These are phyloP conservation scores for Alligator mississippiensis DNA, from an alignment of 2,113 vertebrate species.

Conservation along the genomic window DNA sequence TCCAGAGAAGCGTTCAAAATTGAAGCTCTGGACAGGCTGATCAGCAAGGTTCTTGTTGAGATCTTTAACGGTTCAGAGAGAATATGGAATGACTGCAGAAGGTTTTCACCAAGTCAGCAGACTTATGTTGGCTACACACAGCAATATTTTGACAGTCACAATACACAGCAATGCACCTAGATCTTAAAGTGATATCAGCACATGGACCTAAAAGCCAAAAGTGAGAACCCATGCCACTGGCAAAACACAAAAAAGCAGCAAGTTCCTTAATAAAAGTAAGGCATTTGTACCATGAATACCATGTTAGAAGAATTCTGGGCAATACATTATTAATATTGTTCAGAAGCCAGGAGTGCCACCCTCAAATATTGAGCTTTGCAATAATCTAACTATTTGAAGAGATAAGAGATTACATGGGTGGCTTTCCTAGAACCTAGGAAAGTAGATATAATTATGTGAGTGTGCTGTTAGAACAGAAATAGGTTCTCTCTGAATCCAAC, in stretches of 20 bases:
- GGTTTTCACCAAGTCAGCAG: not conserved
- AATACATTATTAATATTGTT: fast-evolving
- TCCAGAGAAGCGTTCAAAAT: not conserved
- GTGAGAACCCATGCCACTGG: not conserved
- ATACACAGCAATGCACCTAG: fast-evolving
- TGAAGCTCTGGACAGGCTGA: not conserved
- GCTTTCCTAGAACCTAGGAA: not conserved
- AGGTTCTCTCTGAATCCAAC: not conserved
- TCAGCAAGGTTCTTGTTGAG: not conserved
- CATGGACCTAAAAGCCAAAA: not conserved
- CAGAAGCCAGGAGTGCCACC: fast-evolving
- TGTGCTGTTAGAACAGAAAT: fast-evolving
- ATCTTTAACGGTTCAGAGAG: not conserved
- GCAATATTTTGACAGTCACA: not conserved
- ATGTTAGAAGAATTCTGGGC: not conserved
- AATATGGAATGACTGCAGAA: not conserved
- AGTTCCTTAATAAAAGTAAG: no score
- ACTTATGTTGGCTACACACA: not conserved
- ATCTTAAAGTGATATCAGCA: not conserved
- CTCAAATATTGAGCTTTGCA: fast-evolving
- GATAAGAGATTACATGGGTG: fast-evolving
- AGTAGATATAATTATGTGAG: fast-evolving
- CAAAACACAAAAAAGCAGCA: fast-evolving
- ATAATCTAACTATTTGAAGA: fast-evolving
- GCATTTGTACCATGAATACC: not conserved